phyloP scores from a whole-genome alignment of 2,113 vertebrate species.

The Pseudorasbora parva region DNA sequence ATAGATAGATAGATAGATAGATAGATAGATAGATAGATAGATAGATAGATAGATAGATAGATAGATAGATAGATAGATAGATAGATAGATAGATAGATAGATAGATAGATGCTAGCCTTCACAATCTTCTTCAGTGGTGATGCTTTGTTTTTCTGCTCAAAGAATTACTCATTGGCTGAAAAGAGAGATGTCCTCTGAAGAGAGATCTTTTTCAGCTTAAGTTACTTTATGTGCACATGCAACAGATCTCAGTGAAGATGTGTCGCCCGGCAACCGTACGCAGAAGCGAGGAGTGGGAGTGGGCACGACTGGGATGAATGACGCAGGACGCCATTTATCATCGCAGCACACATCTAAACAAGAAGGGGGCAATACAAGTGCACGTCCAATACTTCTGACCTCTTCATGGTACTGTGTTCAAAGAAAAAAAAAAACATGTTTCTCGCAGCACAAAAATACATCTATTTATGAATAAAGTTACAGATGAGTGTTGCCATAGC shows the following conservation, averaged over 20 bases:
- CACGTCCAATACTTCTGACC: background rate
- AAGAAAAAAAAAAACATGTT: background rate
- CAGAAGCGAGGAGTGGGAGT: constrained; percentile 32
- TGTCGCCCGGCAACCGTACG: constrained; percentile 57
- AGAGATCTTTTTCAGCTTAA: constrained; percentile 39
- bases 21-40: too few relatives aligned
- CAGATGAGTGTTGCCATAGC: constrained; percentile 45
- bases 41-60: too few relatives aligned
- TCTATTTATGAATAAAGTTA: background rate
- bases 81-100: too few relatives aligned
- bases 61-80: too few relatives aligned
- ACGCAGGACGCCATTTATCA: constrained; percentile 36
- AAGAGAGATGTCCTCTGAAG: background rate
- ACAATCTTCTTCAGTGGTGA: background rate
- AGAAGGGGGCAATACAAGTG: constrained; percentile 21
- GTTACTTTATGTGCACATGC: constrained; percentile 62
- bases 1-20: too few relatives aligned
- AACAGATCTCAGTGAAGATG: constrained; percentile 34
- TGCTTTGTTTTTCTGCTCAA: background rate
- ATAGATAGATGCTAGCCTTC: too few relatives aligned
- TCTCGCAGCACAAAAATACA: background rate
- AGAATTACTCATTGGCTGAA: background rate
- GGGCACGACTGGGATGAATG: constrained; percentile 30
- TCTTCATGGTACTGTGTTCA: background rate
- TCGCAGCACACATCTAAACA: background rate